Evolutionary conservation across 2,113 vertebrate species (phyloP), one percentile per base, ranked within the genome.

Genomic region (Platycercus adscitus): DNA sequence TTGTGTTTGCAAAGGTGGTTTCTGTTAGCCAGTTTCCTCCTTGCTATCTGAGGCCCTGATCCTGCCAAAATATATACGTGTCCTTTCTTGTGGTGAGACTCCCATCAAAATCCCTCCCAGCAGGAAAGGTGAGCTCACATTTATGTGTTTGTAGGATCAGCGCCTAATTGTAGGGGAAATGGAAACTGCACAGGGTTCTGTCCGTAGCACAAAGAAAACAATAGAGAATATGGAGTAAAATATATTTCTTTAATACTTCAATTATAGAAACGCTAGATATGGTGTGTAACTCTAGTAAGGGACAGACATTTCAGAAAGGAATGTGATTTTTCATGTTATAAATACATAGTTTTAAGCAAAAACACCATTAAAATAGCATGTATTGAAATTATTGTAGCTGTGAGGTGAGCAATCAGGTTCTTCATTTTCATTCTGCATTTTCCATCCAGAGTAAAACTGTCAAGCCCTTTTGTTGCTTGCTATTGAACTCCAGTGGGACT

Each of bases 1-100:
- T 77, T 18, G 17, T 93, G 50, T 96, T 96, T 94, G 82, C 69
- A 95, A 93, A 96, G 85, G 81, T 93, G 75, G 88, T 96, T 95
- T 93, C 65, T 95, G 88, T 96, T 95, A 94, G 82, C 52, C 9
- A 0, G 11, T 65, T 96, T 95, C 88, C 88, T 83, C 60, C 65
- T 78, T 37, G 77, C 73, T 90, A 91, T 94, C 95, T 41, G 72
- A 92, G 82, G 90, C 76, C 55, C 72, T 6, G 70, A 49, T 90
- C 65, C 93, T 95, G 92, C 95, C 90, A 93, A 93, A 78, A 86
- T 11, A 12, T 64, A 50, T 90, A n/a, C 61, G 11, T 35, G 61
- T 75, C 69, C 86, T 49, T 93, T 55, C 73, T 24, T 86, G 82
- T 20, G 6, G 44, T 0, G 7, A 35, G 56, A 35, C 39, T 86